Base-by-base conservation (phyloP, 2,113 vertebrate genomes). In the Dipodomys stephensi region DNA sequence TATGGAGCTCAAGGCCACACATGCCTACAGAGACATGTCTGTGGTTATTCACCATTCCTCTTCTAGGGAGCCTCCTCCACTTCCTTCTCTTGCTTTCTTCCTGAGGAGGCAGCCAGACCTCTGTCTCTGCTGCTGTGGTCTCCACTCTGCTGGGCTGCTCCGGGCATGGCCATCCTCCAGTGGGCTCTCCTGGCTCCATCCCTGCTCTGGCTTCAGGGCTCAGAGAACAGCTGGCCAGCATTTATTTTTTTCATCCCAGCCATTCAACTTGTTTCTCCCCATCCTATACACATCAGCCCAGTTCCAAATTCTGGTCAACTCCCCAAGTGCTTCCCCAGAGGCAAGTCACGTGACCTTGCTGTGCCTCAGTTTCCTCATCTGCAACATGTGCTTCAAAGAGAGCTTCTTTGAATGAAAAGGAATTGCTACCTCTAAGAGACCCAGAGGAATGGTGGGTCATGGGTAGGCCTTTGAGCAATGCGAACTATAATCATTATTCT, bases 331-430 rank as follows among this genome's bases (percentile, higher is more conserved):
- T 88, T 91, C n/a, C 57, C 32, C 67, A 28, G 46, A 25, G 90
- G 30, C 22, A 91, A 83, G 39, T 79, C 76, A 82, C 8, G 18
- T 46, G 80, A 73, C 19, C 12, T 49, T 35, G 53, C 49, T 23
- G 2, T 79, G 71, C 85, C 39, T 93, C n/a, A 8, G 62, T 92
- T 87, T 93, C 72, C 78, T 87, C 60, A 62, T 12, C 44, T 92
- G 18, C 53, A 91, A 90, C 85, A 87, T 93, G 71, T 67, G 62
- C 84, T 73, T 30, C 32, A 84, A 78, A 57, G 69, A 71, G 73
- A 44, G 83, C 30, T 46, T 76, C 35, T 65, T 32, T 30, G 67
- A 76, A 79, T 30, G n/a, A 73, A 90, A 93, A 64, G 19, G 25
- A 87, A 81, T 9, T 25, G 35, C 49, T 83, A 28, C 28, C 7